Evolutionary conservation across 2,888 invertebrate species (phyloP).

Genomic region (Perdita meconis): DNA sequence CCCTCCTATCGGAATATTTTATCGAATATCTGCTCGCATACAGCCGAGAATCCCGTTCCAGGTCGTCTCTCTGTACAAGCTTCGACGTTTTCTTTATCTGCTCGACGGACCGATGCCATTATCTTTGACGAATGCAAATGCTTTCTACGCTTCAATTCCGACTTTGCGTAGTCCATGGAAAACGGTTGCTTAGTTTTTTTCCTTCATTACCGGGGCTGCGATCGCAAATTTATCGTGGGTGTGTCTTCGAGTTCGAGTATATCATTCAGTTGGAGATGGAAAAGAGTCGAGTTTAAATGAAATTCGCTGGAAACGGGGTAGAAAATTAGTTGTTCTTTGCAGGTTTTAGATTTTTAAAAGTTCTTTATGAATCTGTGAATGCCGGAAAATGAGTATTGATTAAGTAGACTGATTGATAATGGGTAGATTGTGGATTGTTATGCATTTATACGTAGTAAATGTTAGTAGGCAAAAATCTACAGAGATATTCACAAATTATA

Average conservation of each 20-base stretch:
- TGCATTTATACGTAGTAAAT: too few species aligned
- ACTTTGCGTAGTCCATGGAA: background rate
- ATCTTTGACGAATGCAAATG: constrained; percentile 35
- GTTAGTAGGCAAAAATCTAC: too few species aligned
- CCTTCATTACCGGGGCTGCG: background rate
- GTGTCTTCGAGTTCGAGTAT: background rate
- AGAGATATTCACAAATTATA: too few species aligned
- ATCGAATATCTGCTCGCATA: constrained; percentile 28
- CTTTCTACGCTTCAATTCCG: background rate
- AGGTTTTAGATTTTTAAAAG: too few species aligned
- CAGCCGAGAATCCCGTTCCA: constrained; percentile 7
- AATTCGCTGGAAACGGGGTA: too few species aligned
- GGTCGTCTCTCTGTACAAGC: background rate
- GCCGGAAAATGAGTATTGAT: too few species aligned
- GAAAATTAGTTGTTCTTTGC: too few species aligned
- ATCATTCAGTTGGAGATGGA: background rate
- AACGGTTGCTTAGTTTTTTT: too few species aligned
- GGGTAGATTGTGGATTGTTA: too few species aligned
- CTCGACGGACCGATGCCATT: constrained; percentile 4
- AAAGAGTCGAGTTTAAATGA: background rate
- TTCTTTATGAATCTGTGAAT: too few species aligned
- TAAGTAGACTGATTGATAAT: too few species aligned
- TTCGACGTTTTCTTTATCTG: constrained; percentile 7
- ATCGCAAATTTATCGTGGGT: background rate
- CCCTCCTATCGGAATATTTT: constrained; percentile 28